Evolutionary conservation across 2,113 vertebrate genomes (phyloP), one percentile per base, ranked within the genome.

Genomic region (Pygoscelis adeliae): DNA sequence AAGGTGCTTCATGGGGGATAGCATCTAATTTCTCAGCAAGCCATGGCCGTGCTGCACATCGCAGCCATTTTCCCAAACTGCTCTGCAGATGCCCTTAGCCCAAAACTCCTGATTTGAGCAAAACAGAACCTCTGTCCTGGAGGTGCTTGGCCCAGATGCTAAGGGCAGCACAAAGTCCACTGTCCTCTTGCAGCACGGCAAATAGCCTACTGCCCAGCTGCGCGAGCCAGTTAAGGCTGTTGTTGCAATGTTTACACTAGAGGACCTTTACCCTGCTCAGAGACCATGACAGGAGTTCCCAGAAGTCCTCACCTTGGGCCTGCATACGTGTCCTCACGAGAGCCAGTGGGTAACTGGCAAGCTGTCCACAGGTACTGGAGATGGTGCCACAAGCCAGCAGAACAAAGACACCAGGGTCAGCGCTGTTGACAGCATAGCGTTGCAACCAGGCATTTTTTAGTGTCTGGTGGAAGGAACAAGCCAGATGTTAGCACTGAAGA

Each of bases 311-410:
- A 99, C 99, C 99, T 99, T 99, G 99, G 14, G 99, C 99, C 96
- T 99, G 99, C 99, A 99, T 99, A 32, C 99, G 99, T 30, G 99
- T 99, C 96, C 99, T 98, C 91, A 99, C 99, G 6, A 99, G 98
- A 29, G 99, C 99, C 40, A 99, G 98, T 0, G 99, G 99, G 97
- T 99, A 99, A 96, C 99, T 99, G 87, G 99, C 98, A 46, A 99
- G 98, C 92, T 99, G 99, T 7, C 99, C 99, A 55, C 99, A 99
- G 4, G 99, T 99, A 94, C 99, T 99, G 67, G 99, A 99, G 27
- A 99, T 99, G 85, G 99, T 99, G 65, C 99, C 99, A 62, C 99
- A 99, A 36, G 99, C 99, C 85, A 99, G 97, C 32, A 99, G 98
- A 58, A 99, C 99, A 38, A 99, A 99, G 76, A 99, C 99, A 0